Evolutionary conservation across 2,888 invertebrate species (phyloP), one percentile per base, ranked within the genome.

Genomic region (Cremastobaeus sp.): DNA sequence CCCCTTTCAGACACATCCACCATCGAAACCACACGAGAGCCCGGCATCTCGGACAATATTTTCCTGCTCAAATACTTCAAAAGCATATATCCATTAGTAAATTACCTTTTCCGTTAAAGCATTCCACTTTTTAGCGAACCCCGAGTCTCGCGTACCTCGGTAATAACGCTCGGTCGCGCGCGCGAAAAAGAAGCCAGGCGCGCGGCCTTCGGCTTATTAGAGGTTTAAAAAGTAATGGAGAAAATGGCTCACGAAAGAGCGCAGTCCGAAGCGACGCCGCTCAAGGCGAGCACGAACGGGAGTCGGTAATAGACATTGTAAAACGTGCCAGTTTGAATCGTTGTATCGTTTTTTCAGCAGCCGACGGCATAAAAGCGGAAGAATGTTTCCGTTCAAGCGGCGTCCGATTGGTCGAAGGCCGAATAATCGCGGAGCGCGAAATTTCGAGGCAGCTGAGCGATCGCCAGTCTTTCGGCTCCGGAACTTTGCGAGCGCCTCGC

Each of bases 11-110:
- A 15, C 28, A 35, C 55, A 28, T 52, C 14, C 57, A 35, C 17
- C 37, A 37, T 12, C 20, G n/a, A 68, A 68, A 68, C 69, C 69
- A 43, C 68, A 68, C 68, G 47, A 69, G 69, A 69, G 52, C 17
- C 35, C 47, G 30, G 6, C 59, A 60, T 69, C 69, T 69, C 45
- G 54, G 55, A 60, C 69, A 69, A 69, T 69, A 69, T 69, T 69
- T 69, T 54, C 69, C 69, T 54, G 8, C 47, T 48, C 60, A 45
- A 69, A 60, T 69, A 69, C 69, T 60, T 69, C 54, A 59, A 69
- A 69, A 69, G 69, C 69, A 69, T 68, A 59, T 54, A 54, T 69
- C 69, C 69, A 69, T 69, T 69, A 69, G 69, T 69, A 69, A 69
- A 69, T 69, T 69, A 57, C 69, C 60, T 69, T 69, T 69, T 39